Percentiles rank a stretch among this genome's conserved stretches.
Evolutionary conservation across 2,888 invertebrate genomes (phyloP).

Genomic region (Apotomis turbidana): DNA sequence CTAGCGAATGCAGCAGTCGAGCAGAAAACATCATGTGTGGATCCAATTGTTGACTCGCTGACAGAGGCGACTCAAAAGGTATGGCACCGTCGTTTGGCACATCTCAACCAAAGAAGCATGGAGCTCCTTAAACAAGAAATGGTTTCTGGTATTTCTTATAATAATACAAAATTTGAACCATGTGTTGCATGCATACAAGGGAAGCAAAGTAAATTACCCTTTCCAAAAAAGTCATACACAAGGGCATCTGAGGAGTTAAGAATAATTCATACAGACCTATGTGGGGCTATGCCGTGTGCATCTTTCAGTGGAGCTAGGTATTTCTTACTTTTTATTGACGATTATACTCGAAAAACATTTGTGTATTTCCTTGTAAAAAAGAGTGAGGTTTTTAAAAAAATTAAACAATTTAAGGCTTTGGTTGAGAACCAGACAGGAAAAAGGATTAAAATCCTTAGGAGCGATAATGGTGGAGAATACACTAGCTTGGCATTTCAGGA

Average conservation of each 20-base stretch:
- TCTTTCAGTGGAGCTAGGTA: slow-evolving; percentile 1
- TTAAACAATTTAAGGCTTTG: neutral
- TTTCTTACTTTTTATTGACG: too few species aligned
- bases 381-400: neutral
- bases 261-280: slow-evolving; percentile 30
- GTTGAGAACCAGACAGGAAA: neutral
- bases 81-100: slow-evolving; percentile 5
- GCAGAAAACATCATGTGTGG: too few species aligned
- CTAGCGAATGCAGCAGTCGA: neutral
- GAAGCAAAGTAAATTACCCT: slow-evolving; percentile 35
- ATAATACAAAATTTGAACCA: slow-evolving; percentile 4
- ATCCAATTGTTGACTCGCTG: too few species aligned
- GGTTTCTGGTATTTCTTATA: neutral
- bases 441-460: neutral
- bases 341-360: too few species aligned
- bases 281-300: slow-evolving; percentile 10
- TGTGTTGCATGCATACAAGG: slow-evolving; percentile 42
- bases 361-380: neutral
- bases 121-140: neutral
- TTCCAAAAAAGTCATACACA: slow-evolving; percentile 37
- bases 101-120: slow-evolving; percentile 5
- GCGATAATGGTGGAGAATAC: slow-evolving; percentile 7
- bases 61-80: neutral
- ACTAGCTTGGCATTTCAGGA: neutral
- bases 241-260: slow-evolving; percentile 37